A percentile compares a stretch with the other conserved stretches of the same genome.
These are phyloP conservation scores for Bostrychus sinensis DNA, from an alignment of 2,113 vertebrate genomes.

Conservation along the genomic window DNA sequence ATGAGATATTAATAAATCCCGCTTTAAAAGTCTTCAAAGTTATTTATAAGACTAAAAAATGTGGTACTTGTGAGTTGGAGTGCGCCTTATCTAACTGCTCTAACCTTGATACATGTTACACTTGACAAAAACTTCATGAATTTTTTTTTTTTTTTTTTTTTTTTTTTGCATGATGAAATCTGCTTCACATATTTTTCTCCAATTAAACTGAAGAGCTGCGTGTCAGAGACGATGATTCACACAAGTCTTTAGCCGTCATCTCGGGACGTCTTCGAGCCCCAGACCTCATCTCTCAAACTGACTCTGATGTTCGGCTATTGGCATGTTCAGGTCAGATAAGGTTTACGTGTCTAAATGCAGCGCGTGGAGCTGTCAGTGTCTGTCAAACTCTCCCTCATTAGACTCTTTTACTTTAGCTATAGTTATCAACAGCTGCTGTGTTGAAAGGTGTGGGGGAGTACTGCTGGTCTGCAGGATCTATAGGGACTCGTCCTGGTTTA, in stretches of 20 bases:
- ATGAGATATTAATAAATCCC: too few species aligned
- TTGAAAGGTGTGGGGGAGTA: constrained; percentile 4
- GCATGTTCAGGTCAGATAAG: background rate
- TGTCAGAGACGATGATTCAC: constrained; percentile 2
- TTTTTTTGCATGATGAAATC: background rate
- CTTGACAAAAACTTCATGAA: background rate
- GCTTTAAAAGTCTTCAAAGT: too few species aligned
- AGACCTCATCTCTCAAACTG: background rate
- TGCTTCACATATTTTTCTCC: background rate
- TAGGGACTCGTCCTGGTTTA: too few species aligned
- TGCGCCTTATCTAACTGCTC: background rate
- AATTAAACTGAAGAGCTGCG: background rate
- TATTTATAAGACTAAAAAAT: too few species aligned
- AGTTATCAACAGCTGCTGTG: constrained; percentile 19
- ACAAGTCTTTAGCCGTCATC: background rate
- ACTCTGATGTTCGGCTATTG: background rate
- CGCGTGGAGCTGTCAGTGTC: background rate
- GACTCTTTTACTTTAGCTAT: constrained; percentile 12
- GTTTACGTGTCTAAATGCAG: background rate
- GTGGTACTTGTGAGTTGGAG: too few species aligned
- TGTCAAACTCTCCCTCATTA: constrained; percentile 17
- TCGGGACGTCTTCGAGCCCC: background rate
- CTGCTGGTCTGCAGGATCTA: too few species aligned
- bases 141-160: too few species aligned
- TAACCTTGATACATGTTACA: background rate